These are phyloP conservation scores for Eupithecia insigniata DNA, from an alignment of 2,888 invertebrate genomes.

Conservation along the genomic window DNA sequence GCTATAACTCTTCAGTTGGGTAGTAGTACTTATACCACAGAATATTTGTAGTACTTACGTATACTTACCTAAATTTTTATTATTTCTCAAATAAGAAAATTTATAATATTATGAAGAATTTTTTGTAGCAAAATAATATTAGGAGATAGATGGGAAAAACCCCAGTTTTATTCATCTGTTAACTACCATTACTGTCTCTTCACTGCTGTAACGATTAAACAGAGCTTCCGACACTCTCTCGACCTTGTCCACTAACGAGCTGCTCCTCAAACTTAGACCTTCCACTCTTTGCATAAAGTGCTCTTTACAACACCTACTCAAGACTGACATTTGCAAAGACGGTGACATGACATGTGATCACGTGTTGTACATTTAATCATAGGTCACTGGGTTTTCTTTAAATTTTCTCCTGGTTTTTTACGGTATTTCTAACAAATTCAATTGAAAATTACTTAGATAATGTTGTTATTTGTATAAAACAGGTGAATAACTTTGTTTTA, in stretches of 20 bases:
- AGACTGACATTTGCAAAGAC: slow-evolving; percentile 16
- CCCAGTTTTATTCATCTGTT: neutral
- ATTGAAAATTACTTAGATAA: neutral
- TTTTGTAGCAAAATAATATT: neutral
- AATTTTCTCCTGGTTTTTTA: neutral
- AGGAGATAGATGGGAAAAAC: neutral
- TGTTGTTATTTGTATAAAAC: neutral
- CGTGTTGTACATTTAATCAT: neutral
- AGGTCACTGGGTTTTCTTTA: neutral
- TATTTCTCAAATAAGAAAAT: neutral
- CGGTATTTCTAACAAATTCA: neutral
- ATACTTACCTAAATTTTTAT: no score
- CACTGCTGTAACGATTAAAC: neutral
- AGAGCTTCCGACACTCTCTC: slow-evolving; percentile 26
- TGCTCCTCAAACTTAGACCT: slow-evolving; percentile 44
- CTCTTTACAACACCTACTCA: slow-evolving; percentile 37
- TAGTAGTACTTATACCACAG: no score
- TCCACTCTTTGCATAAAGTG: slow-evolving; percentile 42
- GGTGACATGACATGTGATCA: slow-evolving; percentile 10
- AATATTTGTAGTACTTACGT: no score
- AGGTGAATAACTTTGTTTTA: neutral
- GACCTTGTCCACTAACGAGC: slow-evolving; percentile 52
- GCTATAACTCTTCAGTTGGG: no score
- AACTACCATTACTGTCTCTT: neutral
- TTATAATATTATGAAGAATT: neutral